These are phyloP conservation scores for Sparidentex hasta DNA, from an alignment of 2,797 vertebrate genomes.

Conservation along the genomic window DNA sequence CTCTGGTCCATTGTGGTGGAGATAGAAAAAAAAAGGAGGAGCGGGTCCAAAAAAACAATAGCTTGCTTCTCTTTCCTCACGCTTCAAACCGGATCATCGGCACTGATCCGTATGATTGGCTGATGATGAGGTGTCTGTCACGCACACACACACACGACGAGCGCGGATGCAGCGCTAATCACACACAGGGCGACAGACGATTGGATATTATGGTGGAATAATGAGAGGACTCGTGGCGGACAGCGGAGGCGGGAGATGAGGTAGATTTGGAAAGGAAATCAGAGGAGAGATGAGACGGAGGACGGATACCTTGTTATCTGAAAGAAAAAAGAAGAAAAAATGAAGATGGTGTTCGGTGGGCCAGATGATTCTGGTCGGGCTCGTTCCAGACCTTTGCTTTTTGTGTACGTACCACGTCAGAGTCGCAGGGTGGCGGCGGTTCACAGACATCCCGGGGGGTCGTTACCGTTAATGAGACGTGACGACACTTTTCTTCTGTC, in stretches of 20 bases:
- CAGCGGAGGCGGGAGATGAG: not conserved
- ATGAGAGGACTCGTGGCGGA: constrained; percentile 24
- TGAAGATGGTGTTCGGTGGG: too few species aligned
- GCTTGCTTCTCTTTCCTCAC: constrained; percentile 42
- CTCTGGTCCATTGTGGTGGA: constrained; percentile 46
- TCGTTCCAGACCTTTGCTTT: too few species aligned
- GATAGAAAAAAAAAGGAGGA: constrained; percentile 39
- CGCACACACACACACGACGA: constrained; percentile 10
- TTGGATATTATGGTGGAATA: constrained; percentile 46
- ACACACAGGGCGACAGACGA: constrained; percentile 42
- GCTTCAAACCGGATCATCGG: constrained; percentile 48
- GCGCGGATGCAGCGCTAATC: constrained; percentile 40
- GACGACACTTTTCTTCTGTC: too few species aligned
- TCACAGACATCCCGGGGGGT: not conserved
- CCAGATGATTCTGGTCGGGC: too few species aligned
- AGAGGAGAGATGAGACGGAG: constrained; percentile 7
- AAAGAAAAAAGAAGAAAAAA: too few species aligned
- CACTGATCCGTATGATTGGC: constrained; percentile 75
- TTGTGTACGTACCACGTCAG: not conserved
- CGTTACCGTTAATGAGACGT: too few species aligned
- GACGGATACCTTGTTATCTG: not conserved
- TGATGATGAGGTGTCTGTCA: constrained; percentile 60
- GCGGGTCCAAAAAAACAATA: constrained; percentile 65
- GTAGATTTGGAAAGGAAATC: constrained; percentile 8
- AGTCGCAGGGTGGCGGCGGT: not conserved